A percentile compares a stretch with the other conserved stretches of the same genome.
These are phyloP conservation scores for Drosophila kepulauana DNA, from an alignment of 1,140 invertebrate species.

Conservation along the genomic window DNA sequence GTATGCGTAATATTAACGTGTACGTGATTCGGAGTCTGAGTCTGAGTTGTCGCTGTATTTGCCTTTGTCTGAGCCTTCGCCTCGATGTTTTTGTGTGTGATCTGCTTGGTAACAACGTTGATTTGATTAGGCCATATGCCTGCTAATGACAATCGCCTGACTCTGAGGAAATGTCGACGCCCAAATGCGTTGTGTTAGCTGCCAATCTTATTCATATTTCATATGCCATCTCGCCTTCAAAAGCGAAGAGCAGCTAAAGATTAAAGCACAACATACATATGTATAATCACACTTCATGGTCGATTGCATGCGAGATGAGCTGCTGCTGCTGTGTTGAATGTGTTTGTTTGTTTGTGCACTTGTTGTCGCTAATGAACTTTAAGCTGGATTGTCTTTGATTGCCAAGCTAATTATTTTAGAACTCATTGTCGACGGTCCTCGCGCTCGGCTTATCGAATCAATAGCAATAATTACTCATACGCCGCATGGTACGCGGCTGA, in stretches of 20 bases:
- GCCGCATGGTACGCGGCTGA: conserved; percentile 10
- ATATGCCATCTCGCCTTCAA: background rate
- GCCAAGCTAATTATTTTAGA: conserved; percentile 1
- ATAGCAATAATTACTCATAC: conserved; percentile 39
- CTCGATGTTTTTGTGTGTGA: background rate
- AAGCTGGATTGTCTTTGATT: background rate
- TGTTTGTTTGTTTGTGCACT: background rate
- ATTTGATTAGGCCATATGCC: conserved; percentile 58
- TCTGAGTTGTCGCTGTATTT: background rate
- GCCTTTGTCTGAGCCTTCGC: background rate
- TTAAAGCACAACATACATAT: no score
- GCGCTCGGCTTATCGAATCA: conserved; percentile 15
- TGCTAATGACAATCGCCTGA: conserved; percentile 49
- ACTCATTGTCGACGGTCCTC: background rate
- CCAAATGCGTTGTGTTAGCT: conserved; percentile 30
- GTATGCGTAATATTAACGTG: conserved; percentile 40
- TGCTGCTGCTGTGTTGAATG: no score
- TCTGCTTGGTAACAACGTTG: conserved; percentile 29
- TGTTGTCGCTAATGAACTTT: conserved; percentile 4
- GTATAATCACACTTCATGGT: no score
- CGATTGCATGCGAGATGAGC: no score
- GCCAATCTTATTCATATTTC: conserved; percentile 12
- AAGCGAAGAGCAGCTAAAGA: background rate
- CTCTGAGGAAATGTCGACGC: background rate
- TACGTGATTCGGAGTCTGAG: conserved; percentile 21